These are phyloP conservation scores for Apodemus sylvaticus DNA, from an alignment of 2,113 vertebrate species.

Conservation along the genomic window DNA sequence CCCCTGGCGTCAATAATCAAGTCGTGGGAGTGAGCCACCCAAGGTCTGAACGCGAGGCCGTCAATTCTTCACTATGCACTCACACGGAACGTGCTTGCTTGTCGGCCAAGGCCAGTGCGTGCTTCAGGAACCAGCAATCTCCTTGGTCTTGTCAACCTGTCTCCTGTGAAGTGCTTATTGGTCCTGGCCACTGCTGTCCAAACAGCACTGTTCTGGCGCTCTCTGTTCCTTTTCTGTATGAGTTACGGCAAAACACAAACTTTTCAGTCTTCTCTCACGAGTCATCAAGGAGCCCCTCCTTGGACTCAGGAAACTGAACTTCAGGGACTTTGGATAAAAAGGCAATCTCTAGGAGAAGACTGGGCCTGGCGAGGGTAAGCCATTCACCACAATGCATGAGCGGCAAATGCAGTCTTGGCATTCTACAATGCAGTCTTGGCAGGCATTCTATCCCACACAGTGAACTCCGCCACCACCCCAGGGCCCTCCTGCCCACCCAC, in stretches of 20 bases:
- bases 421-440: background rate
- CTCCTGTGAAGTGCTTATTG: background rate
- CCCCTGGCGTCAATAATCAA: background rate
- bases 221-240: background rate
- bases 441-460: background rate
- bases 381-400: too few species aligned
- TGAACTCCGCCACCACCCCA: background rate
- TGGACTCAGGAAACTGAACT: background rate
- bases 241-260: background rate
- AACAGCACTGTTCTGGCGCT: background rate
- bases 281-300: background rate
- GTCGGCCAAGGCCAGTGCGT: background rate
- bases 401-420: background rate
- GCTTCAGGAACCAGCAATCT: background rate
- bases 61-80: background rate
- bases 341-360: too few species aligned
- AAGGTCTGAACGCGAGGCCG: background rate
- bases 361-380: background rate
- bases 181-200: rapidly evolving
- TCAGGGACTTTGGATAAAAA: background rate
- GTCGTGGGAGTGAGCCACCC: background rate
- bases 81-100: background rate
- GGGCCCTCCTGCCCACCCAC: rapidly evolving
- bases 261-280: background rate
- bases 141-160: background rate